These are phyloP conservation scores for Diorhabda sublineata DNA, from an alignment of 1,140 invertebrate species.

Conservation along the genomic window DNA sequence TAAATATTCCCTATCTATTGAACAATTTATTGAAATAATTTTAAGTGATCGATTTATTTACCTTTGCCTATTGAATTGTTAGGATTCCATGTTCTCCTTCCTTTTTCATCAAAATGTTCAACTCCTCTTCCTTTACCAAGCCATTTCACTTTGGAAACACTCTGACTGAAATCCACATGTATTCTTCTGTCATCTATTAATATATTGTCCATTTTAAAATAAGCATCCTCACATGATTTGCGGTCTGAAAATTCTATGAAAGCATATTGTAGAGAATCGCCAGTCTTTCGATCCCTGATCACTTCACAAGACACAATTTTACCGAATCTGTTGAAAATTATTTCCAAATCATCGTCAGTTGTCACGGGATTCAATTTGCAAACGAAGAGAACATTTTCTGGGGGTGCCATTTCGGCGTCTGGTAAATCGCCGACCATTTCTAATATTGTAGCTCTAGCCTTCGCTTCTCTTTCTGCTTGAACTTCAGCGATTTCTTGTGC, in stretches of 20 bases:
- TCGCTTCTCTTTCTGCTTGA: conserved; percentile 87
- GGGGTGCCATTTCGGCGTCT: conserved; percentile 94
- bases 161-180: conserved; percentile 99
- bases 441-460: conserved; percentile 92
- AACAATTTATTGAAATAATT: neutral
- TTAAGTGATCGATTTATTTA: conserved; percentile 21
- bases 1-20: no score
- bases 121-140: conserved; percentile 76
- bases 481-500: conserved; percentile 83
- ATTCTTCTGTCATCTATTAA: conserved; percentile 97
- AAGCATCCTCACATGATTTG: conserved; percentile 95
- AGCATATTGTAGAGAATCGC: conserved; percentile 96
- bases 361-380: conserved; percentile 99
- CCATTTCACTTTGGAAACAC: conserved; percentile 90
- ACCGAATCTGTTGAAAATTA: conserved; percentile 97
- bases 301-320: conserved; percentile 95
- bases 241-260: conserved; percentile 98
- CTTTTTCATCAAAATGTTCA: conserved; percentile 47
- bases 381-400: conserved; percentile 98
- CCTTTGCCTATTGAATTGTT: conserved; percentile 31
- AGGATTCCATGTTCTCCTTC: conserved; percentile 21
- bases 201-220: conserved; percentile 99
- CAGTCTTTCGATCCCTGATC: conserved; percentile 88
- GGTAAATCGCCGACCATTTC: conserved; percentile 99
- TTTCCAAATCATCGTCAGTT: conserved; percentile 94